phyloP scores from a whole-genome alignment of 2,113 vertebrate species.

The Argyrosomus japonicus region DNA sequence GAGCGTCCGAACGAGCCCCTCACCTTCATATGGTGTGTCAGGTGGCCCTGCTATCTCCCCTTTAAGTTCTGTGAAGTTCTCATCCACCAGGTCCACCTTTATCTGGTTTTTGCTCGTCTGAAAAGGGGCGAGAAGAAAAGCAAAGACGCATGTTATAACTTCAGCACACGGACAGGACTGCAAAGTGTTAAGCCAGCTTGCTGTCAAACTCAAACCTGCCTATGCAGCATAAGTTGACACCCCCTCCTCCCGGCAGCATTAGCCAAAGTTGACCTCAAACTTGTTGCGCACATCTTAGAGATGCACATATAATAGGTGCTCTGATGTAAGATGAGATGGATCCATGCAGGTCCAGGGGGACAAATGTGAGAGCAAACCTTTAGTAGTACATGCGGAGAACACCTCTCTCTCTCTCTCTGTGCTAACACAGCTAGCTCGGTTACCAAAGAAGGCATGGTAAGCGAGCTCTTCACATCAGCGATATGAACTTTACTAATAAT shows the following conservation, averaged over 20 bases:
- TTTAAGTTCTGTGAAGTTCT: slow-evolving; percentile 99
- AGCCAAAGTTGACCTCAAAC: slow-evolving; percentile 62
- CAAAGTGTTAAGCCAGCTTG: slow-evolving; percentile 40
- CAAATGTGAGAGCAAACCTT: neutral
- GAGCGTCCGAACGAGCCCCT: slow-evolving; percentile 59
- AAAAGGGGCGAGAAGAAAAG: slow-evolving; percentile 58
- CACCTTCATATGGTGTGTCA: slow-evolving; percentile 99
- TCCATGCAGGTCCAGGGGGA: neutral
- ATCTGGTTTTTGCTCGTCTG: slow-evolving; percentile 99
- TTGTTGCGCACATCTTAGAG: slow-evolving; percentile 53
- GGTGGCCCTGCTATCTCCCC: slow-evolving; percentile 99
- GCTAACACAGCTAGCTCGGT: slow-evolving; percentile 60
- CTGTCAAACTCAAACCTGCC: slow-evolving; percentile 65
- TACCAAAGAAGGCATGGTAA: slow-evolving; percentile 8
- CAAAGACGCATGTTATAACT: slow-evolving; percentile 7
- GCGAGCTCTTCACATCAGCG: slow-evolving; percentile 14
- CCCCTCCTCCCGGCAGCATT: slow-evolving; percentile 10
- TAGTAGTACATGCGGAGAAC: neutral
- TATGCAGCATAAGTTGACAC: slow-evolving; percentile 64
- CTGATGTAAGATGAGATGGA: neutral
- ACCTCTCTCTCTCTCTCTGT: slow-evolving; percentile 14
- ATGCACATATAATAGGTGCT: neutral
- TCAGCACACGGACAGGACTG: slow-evolving; percentile 11
- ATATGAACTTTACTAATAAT: neutral
- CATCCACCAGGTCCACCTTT: slow-evolving; percentile 99